Evolutionary conservation across 2,797 vertebrate species (phyloP).

Genomic region (Gadopsis bispinosus): DNA sequence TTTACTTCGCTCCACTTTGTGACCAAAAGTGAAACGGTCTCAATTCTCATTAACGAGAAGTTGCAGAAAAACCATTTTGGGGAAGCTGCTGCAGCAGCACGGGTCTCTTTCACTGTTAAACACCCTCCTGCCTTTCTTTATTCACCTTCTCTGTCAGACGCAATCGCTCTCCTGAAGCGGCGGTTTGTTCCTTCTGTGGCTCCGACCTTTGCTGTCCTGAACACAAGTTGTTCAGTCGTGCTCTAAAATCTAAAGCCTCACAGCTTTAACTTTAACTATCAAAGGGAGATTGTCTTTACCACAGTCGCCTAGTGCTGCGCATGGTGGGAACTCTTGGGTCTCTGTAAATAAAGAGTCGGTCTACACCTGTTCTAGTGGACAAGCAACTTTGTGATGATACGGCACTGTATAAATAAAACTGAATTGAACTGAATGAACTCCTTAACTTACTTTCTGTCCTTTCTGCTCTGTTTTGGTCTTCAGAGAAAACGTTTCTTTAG

Average conservation of each 20-base stretch:
- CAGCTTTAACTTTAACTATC: too few relatives aligned
- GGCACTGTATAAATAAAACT: too few relatives aligned
- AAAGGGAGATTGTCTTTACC: too few relatives aligned
- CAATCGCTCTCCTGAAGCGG: neutral
- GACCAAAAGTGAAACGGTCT: neutral
- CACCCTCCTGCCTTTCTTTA: neutral
- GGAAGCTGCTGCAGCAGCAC: neutral
- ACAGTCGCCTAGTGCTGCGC: too few relatives aligned
- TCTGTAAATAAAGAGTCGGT: too few relatives aligned
- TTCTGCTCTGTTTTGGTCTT: neutral
- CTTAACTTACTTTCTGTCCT: too few relatives aligned
- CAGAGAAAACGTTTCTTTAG: too few relatives aligned
- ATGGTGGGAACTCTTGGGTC: too few relatives aligned
- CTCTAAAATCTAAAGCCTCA: neutral
- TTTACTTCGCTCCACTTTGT: neutral
- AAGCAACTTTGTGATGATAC: too few relatives aligned
- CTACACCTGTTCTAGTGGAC: too few relatives aligned
- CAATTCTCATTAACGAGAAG: neutral
- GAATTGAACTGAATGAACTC: too few relatives aligned
- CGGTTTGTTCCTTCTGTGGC: neutral
- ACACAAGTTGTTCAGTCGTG: neutral
- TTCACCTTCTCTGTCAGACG: conserved; percentile 3
- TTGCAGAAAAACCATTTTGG: neutral
- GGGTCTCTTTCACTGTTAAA: neutral
- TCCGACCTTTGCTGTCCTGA: neutral